Evolutionary conservation across 1,140 invertebrate species (phyloP).

Genomic region (Subanguina moxae): DNA sequence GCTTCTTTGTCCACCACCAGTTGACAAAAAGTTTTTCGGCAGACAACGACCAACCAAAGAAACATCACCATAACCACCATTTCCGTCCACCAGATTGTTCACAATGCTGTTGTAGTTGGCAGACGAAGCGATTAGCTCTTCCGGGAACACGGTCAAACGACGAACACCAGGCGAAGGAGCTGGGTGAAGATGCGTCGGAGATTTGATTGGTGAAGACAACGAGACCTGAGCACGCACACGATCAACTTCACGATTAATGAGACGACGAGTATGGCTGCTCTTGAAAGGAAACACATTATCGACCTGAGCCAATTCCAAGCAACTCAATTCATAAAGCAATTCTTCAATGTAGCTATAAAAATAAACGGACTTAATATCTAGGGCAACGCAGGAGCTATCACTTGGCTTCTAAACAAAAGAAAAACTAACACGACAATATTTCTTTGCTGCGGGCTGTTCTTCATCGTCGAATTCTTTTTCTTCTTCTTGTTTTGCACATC

Average conservation of each 20-base stretch:
- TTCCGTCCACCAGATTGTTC: neutral
- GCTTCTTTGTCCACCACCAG: too few relatives aligned
- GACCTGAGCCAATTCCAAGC: neutral
- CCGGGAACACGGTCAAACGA: neutral
- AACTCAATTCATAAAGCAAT: neutral
- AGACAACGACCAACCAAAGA: neutral
- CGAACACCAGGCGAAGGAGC: conserved; percentile 5
- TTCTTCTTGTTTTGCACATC: conserved; percentile 17
- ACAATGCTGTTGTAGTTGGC: neutral
- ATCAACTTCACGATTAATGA: conserved; percentile 1
- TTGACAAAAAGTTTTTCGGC: too few relatives aligned
- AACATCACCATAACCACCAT: neutral
- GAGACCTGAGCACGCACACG: conserved; percentile 1
- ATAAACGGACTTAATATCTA: too few relatives aligned
- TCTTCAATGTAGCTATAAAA: conserved; percentile 13
- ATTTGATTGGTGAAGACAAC: neutral
- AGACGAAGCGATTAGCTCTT: neutral
- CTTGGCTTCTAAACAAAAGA: too few relatives aligned
- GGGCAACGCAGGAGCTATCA: too few relatives aligned
- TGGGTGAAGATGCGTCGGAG: neutral
- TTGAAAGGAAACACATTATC: neutral
- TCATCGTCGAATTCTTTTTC: too few relatives aligned
- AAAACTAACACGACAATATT: too few relatives aligned
- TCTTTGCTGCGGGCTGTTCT: too few relatives aligned
- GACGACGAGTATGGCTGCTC: conserved; percentile 8